These are phyloP conservation scores for Muscina levida DNA, from an alignment of 2,888 invertebrate genomes.

Conservation along the genomic window DNA sequence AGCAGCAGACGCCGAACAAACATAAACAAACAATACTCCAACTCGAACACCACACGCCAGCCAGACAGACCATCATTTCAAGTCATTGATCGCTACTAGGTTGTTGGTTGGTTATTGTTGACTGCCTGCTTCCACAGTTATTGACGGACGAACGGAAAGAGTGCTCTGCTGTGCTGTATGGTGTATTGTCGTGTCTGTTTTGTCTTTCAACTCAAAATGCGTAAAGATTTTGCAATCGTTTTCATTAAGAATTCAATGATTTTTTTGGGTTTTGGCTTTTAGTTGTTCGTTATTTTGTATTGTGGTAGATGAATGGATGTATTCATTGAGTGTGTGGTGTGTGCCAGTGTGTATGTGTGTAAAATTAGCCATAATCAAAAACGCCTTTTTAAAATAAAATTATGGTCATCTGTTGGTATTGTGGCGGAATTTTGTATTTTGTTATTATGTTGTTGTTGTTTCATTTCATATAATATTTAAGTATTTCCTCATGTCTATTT, in stretches of 20 bases:
- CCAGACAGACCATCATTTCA: not conserved
- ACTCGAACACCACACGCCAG: not conserved
- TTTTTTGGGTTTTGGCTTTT: not conserved
- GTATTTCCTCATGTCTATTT: slow-evolving; percentile 34
- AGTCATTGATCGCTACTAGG: slow-evolving; percentile 14
- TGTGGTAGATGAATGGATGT: not conserved
- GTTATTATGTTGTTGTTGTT: slow-evolving; percentile 2
- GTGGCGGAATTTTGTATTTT: slow-evolving; percentile 18
- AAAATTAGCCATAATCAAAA: slow-evolving; percentile 57
- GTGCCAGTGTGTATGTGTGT: slow-evolving; percentile 31
- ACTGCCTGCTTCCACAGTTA: not conserved
- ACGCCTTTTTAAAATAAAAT: slow-evolving; percentile 54
- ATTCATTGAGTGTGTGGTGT: too few species aligned
- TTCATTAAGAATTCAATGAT: slow-evolving; percentile 63
- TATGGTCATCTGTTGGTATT: slow-evolving; percentile 27
- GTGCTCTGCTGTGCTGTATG: too few species aligned
- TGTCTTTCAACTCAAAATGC: slow-evolving; percentile 35
- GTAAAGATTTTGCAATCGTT: slow-evolving; percentile 61
- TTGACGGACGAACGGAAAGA: slow-evolving; percentile 10
- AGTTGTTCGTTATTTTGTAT: not conserved
- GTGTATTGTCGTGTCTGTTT: not conserved
- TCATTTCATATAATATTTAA: too few species aligned
- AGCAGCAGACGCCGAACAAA: not conserved
- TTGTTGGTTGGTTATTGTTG: not conserved
- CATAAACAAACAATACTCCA: slow-evolving; percentile 15